Percentiles rank a stretch among this genome's conserved stretches.
Evolutionary conservation across 2,113 vertebrate species (phyloP).

Genomic region (Poicephalus meyeri): DNA sequence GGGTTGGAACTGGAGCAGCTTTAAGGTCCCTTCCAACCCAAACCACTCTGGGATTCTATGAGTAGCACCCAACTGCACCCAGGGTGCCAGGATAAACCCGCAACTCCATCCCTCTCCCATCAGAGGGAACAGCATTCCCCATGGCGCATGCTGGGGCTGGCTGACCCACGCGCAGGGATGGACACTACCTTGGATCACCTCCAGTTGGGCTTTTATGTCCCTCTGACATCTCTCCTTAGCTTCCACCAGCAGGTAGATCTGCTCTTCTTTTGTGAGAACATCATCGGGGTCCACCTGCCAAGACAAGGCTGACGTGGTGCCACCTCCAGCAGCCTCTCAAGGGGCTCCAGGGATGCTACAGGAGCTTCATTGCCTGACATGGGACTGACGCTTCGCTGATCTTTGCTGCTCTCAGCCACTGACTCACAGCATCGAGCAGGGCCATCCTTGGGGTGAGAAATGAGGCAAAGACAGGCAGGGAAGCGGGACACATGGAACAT

Average conservation of each 20-base stretch:
- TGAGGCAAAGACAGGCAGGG: background rate
- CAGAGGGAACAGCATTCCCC: background rate
- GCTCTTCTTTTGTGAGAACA: conserved; percentile 89
- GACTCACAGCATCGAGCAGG: background rate
- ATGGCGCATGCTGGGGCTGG: no score
- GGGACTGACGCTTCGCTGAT: background rate
- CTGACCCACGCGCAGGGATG: accelerated
- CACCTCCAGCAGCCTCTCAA: background rate
- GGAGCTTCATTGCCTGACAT: background rate
- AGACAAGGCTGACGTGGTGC: background rate
- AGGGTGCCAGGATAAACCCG: background rate
- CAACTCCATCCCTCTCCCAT: accelerated
- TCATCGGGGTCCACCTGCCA: conserved; percentile 87
- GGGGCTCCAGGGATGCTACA: accelerated
- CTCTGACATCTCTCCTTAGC: conserved; percentile 83
- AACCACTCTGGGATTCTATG: background rate
- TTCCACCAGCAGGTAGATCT: conserved; percentile 87
- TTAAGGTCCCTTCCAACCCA: background rate
- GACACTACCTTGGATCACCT: conserved; percentile 72
- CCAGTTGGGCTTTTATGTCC: conserved; percentile 74
- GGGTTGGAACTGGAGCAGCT: no score
- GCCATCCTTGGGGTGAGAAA: background rate
- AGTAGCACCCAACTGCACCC: background rate
- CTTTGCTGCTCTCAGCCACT: background rate
- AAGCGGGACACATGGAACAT: background rate